Conservation (phyloP, 2,888 invertebrate species). For the Tethea ocularis region DNA sequence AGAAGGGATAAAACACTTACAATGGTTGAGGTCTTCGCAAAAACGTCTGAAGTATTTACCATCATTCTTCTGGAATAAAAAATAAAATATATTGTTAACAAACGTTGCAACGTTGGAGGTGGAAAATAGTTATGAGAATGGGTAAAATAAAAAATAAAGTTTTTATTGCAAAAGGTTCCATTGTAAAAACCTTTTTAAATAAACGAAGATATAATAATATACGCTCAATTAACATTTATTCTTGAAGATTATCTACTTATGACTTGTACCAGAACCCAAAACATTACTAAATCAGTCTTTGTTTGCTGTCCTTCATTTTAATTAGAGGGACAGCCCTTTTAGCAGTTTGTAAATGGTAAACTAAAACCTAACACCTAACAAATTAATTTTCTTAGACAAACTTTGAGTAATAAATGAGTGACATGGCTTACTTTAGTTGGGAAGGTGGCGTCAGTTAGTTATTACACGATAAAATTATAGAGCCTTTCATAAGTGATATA, state of each 20-base stretch:
- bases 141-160: too few relatives aligned
- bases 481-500: neutral
- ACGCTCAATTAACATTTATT: too few relatives aligned
- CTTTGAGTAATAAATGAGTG: neutral
- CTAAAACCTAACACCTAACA: slow-evolving; percentile 24
- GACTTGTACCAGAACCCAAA: neutral
- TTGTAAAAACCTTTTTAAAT: too few relatives aligned
- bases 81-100: too few relatives aligned
- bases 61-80: too few relatives aligned
- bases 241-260: neutral
- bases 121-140: too few relatives aligned
- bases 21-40: too few relatives aligned
- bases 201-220: too few relatives aligned
- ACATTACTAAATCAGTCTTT: slow-evolving; percentile 15
- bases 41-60: too few relatives aligned
- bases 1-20: too few relatives aligned
- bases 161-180: too few relatives aligned
- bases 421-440: neutral
- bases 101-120: too few relatives aligned
- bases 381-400: slow-evolving; percentile 14
- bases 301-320: slow-evolving; percentile 33
- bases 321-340: slow-evolving; percentile 30
- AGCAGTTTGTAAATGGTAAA: slow-evolving; percentile 34
- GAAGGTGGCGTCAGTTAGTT: neutral
- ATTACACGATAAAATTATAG: neutral